Conservation (phyloP, 2,888 invertebrate genomes). For the Branchipolynoe longqiensis region DNA sequence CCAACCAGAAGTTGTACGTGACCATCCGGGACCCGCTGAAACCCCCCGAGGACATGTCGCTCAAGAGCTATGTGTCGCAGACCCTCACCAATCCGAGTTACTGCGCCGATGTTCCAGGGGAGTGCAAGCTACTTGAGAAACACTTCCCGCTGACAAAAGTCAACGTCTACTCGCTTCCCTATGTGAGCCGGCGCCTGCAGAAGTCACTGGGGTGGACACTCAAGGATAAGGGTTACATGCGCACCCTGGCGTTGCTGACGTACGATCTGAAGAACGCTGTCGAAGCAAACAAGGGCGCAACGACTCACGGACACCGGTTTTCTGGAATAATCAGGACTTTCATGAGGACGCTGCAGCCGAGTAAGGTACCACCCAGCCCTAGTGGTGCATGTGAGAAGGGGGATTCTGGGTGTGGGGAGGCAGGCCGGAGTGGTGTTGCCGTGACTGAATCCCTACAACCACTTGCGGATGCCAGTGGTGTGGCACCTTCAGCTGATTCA, state of each 20-base stretch:
- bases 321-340: slow-evolving; percentile 13
- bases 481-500: no score
- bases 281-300: not conserved
- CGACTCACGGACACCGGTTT: not conserved
- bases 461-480: not conserved
- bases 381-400: slow-evolving; percentile 2
- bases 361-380: not conserved
- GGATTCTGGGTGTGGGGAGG: not conserved
- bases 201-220: slow-evolving; percentile 39
- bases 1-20: slow-evolving; percentile 20
- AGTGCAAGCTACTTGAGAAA: slow-evolving; percentile 31
- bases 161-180: slow-evolving; percentile 35
- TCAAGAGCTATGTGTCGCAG: slow-evolving; percentile 26
- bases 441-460: not conserved
- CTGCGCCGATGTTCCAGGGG: slow-evolving; percentile 5
- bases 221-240: slow-evolving; percentile 18
- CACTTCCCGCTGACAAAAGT: slow-evolving; percentile 32
- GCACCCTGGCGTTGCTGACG: slow-evolving; percentile 1
- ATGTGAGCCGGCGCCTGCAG: slow-evolving; percentile 37
- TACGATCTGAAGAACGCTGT: not conserved
- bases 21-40: slow-evolving; percentile 31
- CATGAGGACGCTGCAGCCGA: not conserved
- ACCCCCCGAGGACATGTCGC: slow-evolving; percentile 36
- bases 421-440: not conserved
- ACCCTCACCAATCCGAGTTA: slow-evolving; percentile 1